These are phyloP conservation scores for Sparidentex hasta DNA, from an alignment of 2,797 vertebrate species.

Conservation along the genomic window DNA sequence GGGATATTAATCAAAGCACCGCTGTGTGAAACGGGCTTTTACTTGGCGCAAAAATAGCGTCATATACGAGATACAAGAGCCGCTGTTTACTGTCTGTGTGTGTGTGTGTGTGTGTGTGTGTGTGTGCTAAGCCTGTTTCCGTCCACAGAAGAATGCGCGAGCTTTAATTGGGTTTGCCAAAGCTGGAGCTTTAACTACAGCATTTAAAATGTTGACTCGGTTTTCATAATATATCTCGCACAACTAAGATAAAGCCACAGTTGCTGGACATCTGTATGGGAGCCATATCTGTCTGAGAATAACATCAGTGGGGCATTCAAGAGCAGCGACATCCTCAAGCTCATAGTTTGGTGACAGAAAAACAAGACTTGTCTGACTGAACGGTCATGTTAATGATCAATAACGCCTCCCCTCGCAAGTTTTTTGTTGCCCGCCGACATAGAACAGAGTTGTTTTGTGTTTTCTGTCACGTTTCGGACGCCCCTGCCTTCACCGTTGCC, in stretches of 20 bases:
- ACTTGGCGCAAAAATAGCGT: slow-evolving; percentile 71
- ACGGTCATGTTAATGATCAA: background rate
- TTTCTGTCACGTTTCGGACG: background rate
- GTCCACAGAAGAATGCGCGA: background rate
- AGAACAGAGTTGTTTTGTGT: slow-evolving; percentile 2
- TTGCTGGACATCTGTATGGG: background rate
- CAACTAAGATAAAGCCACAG: slow-evolving; percentile 9
- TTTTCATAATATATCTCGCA: background rate
- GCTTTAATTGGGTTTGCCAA: background rate
- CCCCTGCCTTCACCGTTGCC: background rate
- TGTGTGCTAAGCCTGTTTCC: slow-evolving; percentile 16
- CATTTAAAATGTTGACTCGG: background rate
- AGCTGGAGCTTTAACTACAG: background rate
- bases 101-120: background rate
- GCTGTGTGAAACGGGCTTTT: slow-evolving; percentile 26
- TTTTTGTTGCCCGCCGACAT: slow-evolving; percentile 8
- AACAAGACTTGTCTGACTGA: background rate
- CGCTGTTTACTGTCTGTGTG: background rate
- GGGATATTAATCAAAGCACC: slow-evolving; percentile 1
- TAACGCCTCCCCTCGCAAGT: slow-evolving; percentile 3
- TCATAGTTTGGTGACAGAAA: background rate
- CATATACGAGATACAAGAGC: slow-evolving; percentile 14
- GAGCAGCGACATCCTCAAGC: background rate
- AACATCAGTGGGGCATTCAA: slow-evolving; percentile 10
- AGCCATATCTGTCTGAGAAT: slow-evolving; percentile 21